phyloP scores from a whole-genome alignment of 2,888 invertebrate species.

The Leptarthrus brevirostris region DNA sequence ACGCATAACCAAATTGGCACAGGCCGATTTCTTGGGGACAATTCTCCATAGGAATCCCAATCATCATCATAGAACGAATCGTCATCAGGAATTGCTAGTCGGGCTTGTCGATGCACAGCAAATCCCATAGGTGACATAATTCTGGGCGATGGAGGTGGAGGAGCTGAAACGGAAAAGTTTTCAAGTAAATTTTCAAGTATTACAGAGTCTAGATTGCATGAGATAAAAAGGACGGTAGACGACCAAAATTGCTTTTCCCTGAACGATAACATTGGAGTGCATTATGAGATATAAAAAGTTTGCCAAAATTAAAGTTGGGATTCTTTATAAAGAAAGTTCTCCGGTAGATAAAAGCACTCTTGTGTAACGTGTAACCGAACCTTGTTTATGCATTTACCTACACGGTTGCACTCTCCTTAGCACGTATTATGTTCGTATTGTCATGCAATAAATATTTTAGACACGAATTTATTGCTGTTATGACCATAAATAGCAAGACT shows the following conservation, averaged over 20 bases:
- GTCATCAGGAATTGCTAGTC: slow-evolving; percentile 70
- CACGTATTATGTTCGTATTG: too few relatives aligned
- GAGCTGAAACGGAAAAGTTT: slow-evolving; percentile 42
- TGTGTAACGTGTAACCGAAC: too few relatives aligned
- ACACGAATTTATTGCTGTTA: too few relatives aligned
- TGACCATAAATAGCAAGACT: too few relatives aligned
- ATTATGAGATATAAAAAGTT: too few relatives aligned
- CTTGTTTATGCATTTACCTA: too few relatives aligned
- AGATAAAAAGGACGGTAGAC: too few relatives aligned
- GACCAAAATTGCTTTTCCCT: neutral
- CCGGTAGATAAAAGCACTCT: too few relatives aligned
- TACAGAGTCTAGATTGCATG: neutral
- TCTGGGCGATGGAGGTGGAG: slow-evolving; percentile 70
- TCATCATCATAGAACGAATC: slow-evolving; percentile 72
- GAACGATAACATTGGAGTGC: neutral
- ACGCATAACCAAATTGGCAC: slow-evolving; percentile 93
- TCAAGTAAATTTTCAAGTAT: slow-evolving; percentile 13
- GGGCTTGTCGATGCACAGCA: slow-evolving; percentile 70
- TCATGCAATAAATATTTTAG: too few relatives aligned
- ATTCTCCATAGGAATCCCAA: slow-evolving; percentile 66
- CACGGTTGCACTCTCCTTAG: too few relatives aligned
- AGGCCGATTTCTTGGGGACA: slow-evolving; percentile 69
- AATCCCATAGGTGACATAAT: slow-evolving; percentile 79
- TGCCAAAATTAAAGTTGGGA: too few relatives aligned
- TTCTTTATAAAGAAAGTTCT: too few relatives aligned